A percentile compares a stretch with the other conserved stretches of the same genome.
These are phyloP conservation scores for Poecilia wingei DNA, from an alignment of 2,797 vertebrate genomes.

Conservation along the genomic window DNA sequence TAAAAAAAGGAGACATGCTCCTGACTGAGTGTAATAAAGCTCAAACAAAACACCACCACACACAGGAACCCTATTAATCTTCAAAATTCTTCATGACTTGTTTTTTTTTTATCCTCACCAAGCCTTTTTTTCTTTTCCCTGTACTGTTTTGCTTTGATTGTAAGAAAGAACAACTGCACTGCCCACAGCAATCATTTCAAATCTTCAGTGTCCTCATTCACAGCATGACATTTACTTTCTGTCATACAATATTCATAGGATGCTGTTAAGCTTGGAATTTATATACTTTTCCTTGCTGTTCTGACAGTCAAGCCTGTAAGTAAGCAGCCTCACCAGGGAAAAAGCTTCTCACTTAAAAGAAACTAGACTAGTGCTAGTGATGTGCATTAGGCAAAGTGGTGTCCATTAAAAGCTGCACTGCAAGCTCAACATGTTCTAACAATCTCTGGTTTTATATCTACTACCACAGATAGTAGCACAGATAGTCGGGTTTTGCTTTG, in stretches of 20 bases:
- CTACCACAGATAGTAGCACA: too few relatives aligned
- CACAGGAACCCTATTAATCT: constrained; percentile 28
- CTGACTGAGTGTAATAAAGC: constrained; percentile 51
- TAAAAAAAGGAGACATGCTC: constrained; percentile 28
- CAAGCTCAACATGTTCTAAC: constrained; percentile 9
- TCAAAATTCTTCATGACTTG: constrained; percentile 30
- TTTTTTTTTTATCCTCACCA: constrained; percentile 31
- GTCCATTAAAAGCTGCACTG: constrained; percentile 19
- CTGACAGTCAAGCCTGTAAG: constrained; percentile 20
- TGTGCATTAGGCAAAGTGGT: constrained; percentile 19
- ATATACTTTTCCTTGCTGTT: constrained; percentile 17
- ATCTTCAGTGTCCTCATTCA: constrained; percentile 10
- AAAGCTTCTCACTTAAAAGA: constrained; percentile 37
- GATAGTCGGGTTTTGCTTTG: background rate
- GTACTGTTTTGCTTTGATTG: constrained; percentile 12
- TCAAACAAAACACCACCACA: constrained; percentile 20
- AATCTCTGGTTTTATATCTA: constrained; percentile 29
- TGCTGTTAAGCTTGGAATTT: constrained; percentile 42
- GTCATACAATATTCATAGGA: constrained; percentile 51
- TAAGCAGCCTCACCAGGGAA: constrained; percentile 24
- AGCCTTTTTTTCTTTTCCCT: constrained; percentile 15
- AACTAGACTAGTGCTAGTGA: constrained; percentile 13
- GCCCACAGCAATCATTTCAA: constrained; percentile 12
- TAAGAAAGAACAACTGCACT: constrained; percentile 7
- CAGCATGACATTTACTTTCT: constrained; percentile 27